Evolutionary conservation across 2,113 vertebrate species (phyloP), one percentile per base, ranked within the genome.

Genomic region (Electrona antarctica): DNA sequence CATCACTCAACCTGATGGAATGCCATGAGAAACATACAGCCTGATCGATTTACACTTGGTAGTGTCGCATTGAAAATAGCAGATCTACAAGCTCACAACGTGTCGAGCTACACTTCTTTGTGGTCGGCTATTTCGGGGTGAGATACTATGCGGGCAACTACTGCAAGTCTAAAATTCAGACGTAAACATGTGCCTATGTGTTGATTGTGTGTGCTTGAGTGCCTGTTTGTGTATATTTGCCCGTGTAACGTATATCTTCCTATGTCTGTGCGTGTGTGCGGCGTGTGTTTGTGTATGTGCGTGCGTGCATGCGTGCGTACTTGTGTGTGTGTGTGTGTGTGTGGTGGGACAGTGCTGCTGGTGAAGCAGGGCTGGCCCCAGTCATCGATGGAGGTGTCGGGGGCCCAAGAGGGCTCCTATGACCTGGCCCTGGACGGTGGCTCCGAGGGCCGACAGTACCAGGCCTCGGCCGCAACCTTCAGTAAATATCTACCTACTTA

Each of bases 301-400:
- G 77, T 93, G 92, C 21, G 55, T 21, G 50, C 63, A 13, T 66
- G 69, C 91, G 89, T 87, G 82, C 94, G 93, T 94, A 80, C 9
- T 21, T 51, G 62, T 74, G 93, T 79, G 5, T 85, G 88, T 51
- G 62, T 74, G 93, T 79, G 5, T 85, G 88, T 83, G 67, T 92
- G 75, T 86, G 82, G 85, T 87, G 89, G 85, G 95, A 94, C 95
- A 83, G 95, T 94, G 68, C 94, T 96, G 90, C 93, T 96, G 95
- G 94, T 96, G 95, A 96, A 96, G 90, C 95, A 96, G 92, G 94
- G 94, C 88, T 96, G 95, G 95, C 95, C 95, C 85, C 95, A 95
- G 93, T 95, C 93, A 73, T 88, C 91, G 62, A 64, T 64, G 62
- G 93, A 94, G 15, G 95, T 94, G 85, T 94, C 95, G 84, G 95